A percentile compares a stretch with the other conserved stretches of the same genome.
These are phyloP conservation scores for Chaunax sp. DNA, from an alignment of 2,797 vertebrate species.

Conservation along the genomic window DNA sequence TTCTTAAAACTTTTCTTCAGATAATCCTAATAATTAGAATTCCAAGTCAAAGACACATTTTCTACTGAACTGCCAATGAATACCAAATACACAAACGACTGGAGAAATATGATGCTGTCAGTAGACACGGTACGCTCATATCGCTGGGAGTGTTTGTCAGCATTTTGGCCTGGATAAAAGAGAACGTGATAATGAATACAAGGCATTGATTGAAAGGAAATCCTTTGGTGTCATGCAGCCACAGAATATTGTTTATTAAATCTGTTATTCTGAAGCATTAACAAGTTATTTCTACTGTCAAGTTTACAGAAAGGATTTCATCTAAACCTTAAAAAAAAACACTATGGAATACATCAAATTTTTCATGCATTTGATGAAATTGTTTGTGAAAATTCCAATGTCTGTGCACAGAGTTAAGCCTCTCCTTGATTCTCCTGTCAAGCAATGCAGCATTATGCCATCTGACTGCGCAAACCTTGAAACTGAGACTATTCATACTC, in stretches of 20 bases:
- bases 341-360: background rate
- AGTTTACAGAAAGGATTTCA: background rate
- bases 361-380: background rate
- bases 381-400: no score
- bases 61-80: conserved; percentile 6
- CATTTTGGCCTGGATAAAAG: conserved; percentile 21
- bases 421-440: no score
- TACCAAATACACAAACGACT: conserved; percentile 12
- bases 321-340: background rate
- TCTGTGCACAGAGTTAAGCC: no score
- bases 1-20: conserved; percentile 14
- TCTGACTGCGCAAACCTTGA: conserved; percentile 18
- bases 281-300: background rate
- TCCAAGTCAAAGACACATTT: background rate
- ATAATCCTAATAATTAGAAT: conserved; percentile 26
- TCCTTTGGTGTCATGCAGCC: conserved; percentile 20
- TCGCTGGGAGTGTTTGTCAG: background rate
- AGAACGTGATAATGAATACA: conserved; percentile 16
- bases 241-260: conserved; percentile 16
- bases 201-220: conserved; percentile 28
- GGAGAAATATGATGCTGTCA: conserved; percentile 1
- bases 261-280: conserved; percentile 20
- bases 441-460: background rate
- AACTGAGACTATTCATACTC: conserved; percentile 10
- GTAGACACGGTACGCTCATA: background rate